Evolutionary conservation across 2,888 invertebrate species (phyloP), one percentile per base, ranked within the genome.

Genomic region (Cephus pygmeus): DNA sequence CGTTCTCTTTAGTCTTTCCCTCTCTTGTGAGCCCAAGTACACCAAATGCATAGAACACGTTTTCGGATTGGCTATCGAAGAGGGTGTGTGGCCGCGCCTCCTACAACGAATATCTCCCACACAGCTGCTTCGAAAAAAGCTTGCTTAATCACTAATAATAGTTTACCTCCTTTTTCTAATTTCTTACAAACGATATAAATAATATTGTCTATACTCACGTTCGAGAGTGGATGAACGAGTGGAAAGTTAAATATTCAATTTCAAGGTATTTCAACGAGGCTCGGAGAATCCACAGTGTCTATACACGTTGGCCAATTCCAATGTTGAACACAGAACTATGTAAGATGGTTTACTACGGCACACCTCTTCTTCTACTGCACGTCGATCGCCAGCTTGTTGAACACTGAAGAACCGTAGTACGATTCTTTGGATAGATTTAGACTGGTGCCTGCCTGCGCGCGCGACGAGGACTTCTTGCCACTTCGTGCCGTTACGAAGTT

Each of bases 11-110:
- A 30, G n/a, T 30, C 30, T 69, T 69, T 69, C 33, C 15, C 30
- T 30, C 30, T 33, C 69, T 69, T 23, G 69, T 4, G 12, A 30
- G 2, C 69, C 30, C 69, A 11, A 69, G 30, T 33, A 33, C 12
- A 12, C 11, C 69, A 73, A 73, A 69, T 30, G 69, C 33, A 69
- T 30, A 30, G 77, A 79, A 56, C 77, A 35, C 74, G 80, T 68
- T 36, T 34, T 69, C 31, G 15, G 77, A 79, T 79, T 81, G 79
- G 81, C 69, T 75, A 73, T 69, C 76, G 76, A 73, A 74, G 79
- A 79, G 81, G 81, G 78, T 81, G 79, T 79, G 81, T 68, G 31
- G 68, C 77, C 80, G 77, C 76, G 79, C 80, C 80, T 77, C 79
- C 80, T 77, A 79, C 77, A 75, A 76, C 76, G 80, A 73, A 36